phyloP scores from a whole-genome alignment of 2,113 vertebrate species.

The Xenotilapia flavipinnis region DNA sequence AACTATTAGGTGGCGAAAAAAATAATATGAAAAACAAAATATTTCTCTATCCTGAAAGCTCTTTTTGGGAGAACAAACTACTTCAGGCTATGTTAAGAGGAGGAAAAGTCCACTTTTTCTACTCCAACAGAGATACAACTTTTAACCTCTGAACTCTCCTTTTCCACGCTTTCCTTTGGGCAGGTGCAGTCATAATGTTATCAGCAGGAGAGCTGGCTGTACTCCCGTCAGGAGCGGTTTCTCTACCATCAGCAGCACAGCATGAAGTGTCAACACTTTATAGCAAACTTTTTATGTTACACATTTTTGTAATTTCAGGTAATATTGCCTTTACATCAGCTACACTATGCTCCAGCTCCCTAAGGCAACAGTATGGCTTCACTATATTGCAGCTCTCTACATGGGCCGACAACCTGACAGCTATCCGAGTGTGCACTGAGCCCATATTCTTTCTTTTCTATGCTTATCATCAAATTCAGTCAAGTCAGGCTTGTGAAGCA shows the following conservation, averaged over 20 bases:
- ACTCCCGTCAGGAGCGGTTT: neutral
- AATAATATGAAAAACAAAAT: neutral
- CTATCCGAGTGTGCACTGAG: neutral
- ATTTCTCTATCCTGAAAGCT: neutral
- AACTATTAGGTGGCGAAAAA: neutral
- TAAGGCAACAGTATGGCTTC: neutral
- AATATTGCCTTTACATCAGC: neutral
- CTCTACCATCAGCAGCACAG: neutral
- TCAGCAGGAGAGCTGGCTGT: neutral
- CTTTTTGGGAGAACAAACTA: neutral
- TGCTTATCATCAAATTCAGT: slow-evolving; percentile 6
- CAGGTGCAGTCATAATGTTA: neutral
- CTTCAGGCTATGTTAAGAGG: neutral
- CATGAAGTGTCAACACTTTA: neutral
- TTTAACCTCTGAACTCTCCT: neutral
- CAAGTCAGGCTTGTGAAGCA: neutral
- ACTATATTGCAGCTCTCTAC: neutral
- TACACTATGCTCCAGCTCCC: neutral
- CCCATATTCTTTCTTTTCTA: neutral
- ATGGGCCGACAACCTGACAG: neutral
- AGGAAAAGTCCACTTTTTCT: neutral
- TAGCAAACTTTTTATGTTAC: neutral
- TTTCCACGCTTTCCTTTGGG: neutral
- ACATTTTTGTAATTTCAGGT: neutral
- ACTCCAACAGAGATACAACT: neutral